Evolutionary conservation across 2,888 invertebrate species (phyloP).

Genomic region (Orthonychiurus folsomi): DNA sequence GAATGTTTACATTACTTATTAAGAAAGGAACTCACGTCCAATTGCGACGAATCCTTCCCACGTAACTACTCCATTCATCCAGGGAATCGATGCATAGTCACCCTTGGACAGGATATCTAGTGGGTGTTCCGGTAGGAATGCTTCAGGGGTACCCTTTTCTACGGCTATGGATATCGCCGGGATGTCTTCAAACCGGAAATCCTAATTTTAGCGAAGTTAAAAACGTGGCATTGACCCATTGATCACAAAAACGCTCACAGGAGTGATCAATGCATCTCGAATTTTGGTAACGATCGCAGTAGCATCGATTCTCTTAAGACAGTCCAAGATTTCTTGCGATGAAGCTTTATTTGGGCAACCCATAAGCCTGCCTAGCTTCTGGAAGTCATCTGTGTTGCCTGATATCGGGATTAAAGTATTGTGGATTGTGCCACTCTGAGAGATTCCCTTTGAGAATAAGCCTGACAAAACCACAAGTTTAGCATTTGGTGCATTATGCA

Average conservation of each 20-base stretch:
- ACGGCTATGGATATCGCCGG: background rate
- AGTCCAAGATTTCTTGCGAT: background rate
- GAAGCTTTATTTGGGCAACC: background rate
- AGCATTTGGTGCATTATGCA: background rate
- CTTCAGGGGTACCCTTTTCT: background rate
- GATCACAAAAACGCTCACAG: background rate
- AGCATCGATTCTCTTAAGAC: background rate
- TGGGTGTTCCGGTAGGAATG: background rate
- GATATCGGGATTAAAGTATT: no score
- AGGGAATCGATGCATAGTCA: background rate
- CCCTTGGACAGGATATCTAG: background rate
- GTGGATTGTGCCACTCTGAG: background rate
- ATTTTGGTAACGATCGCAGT: background rate
- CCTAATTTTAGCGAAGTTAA: no score
- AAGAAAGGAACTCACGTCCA: no score
- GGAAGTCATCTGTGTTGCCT: background rate
- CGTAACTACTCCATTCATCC: background rate
- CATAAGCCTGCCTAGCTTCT: background rate
- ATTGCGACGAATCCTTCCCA: no score
- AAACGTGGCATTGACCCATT: no score
- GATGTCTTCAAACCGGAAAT: background rate
- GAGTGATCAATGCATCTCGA: background rate
- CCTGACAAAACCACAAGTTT: background rate
- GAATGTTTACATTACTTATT: no score
- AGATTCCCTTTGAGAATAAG: background rate